Base-by-base conservation (phyloP, 2,797 vertebrate species). In the Antennarius maculatus region DNA sequence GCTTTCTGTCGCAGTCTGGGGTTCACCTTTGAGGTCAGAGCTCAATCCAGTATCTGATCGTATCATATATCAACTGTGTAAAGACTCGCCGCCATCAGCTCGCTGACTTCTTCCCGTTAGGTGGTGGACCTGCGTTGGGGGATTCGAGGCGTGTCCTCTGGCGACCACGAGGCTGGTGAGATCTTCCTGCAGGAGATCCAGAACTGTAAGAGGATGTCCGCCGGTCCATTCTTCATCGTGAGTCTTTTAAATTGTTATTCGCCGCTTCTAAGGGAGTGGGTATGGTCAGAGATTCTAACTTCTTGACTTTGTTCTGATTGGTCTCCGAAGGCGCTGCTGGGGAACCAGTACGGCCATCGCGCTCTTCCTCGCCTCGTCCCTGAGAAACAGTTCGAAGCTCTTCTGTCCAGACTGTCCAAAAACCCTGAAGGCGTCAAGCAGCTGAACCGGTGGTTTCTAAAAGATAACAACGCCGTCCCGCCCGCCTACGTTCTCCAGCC, bases 1-100 rank as follows among this genome's bases (percentile, higher is more conserved):
- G 70, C 81, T 12, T 95, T 94, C 87, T 97, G 95, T 61, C 94
- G 92, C 61, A 84, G 90, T 56, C 89, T 94, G 0, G 91, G 94
- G 6, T 62, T 96, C 18, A 71, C 86, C 65, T 92, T 96, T 18
- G 95, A 97, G 95, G 94, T 96, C 41, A 23, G 86, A 23, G 4
- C 12, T 12, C 12, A 1, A 41, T 41, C 41, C 41, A 14, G 41
- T 42, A 13, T 39, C 9, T 39, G 7, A 42, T 4, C 41, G 1
- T 0, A 42, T 42, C 11, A 42, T 6, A 42, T 13, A 14, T 14
- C 4, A n/a, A n/a, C 14, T 5, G 7, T 9, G 14, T n/a, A n/a
- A 15, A 28, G 0, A 31, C 6, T 4, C 49, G 54, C n/a, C 14
- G 17, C 54, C 6, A 16, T 12, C 2, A 12, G 49, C 42, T 68